Base-by-base conservation (phyloP, 1,140 invertebrate species). In the Scylla paramamosain region DNA sequence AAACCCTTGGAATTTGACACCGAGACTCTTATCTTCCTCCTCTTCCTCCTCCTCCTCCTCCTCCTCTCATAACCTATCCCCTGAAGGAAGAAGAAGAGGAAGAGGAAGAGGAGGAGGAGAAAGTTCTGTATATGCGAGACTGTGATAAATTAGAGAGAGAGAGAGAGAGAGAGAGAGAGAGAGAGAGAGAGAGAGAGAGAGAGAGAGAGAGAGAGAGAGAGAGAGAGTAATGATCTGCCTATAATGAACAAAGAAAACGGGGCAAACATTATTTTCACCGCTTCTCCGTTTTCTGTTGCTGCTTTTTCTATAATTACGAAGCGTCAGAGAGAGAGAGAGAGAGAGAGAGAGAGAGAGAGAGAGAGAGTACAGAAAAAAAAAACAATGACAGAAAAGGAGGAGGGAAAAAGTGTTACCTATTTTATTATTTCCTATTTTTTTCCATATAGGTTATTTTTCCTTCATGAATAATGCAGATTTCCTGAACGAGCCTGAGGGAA, bases 131-230 rank as follows among this genome's bases (percentile, higher is more conserved):
- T 77, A 20, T 77, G 52, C 10, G 52, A 59, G 52, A 59, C 12
- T 14, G 52, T 14, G 52, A 59, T 12, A 59, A 20, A 59, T 14
- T 2, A 59, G 52, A 59, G 52, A 16, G 8, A 59, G 48, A 77
- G 31, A 31, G 91, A 77, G 20, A 8, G 52, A 92, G 91, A 77
- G 91, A 77, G 28, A 10, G 31, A 20, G 90, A 91, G 90, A 59
- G 90, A 59, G 90, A 59, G 90, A 59, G 90, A 91, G 48, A 59
- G 48, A 59, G 90, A 59, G 90, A 91, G 90, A 91, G 90, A 91
- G 89, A 91, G 89, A 91, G 89, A 52, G 89, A 52, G 89, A 52
- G 89, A 52, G 89, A 91, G 46, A 91, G 89, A 91, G 90, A 91
- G 45, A 88, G 86, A 46, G 87, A 89, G 32, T 28, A 32, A 89